Percentiles rank a stretch among this genome's conserved stretches.
Evolutionary conservation across 2,888 invertebrate genomes (phyloP).

Genomic region (Xestia ashworthii): DNA sequence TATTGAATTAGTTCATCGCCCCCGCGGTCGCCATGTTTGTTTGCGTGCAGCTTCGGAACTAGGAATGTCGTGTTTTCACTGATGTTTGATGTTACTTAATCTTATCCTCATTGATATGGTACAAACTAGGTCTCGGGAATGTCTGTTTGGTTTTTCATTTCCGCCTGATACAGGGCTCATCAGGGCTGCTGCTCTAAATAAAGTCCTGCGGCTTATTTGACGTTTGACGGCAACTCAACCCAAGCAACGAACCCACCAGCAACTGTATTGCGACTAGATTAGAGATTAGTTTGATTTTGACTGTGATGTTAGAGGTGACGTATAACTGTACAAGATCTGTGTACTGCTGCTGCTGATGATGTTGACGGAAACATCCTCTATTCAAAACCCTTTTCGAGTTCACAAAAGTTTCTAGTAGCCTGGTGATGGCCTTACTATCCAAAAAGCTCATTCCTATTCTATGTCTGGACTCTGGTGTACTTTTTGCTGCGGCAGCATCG

Average conservation of each 20-base stretch:
- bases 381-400: background rate
- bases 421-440: background rate
- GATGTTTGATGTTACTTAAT: constrained; percentile 26
- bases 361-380: background rate
- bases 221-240: background rate
- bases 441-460: background rate
- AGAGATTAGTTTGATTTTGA: background rate
- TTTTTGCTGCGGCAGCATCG: background rate
- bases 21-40: constrained; percentile 40
- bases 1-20: constrained; percentile 67
- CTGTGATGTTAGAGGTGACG: background rate
- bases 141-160: background rate
- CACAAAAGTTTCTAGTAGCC: too few species aligned
- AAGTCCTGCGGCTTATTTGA: background rate
- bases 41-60: constrained; percentile 7
- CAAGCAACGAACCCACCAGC: background rate
- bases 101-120: constrained; percentile 15
- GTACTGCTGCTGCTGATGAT: background rate
- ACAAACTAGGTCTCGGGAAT: constrained; percentile 6
- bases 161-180: too few species aligned
- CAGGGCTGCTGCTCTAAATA: too few species aligned
- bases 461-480: background rate
- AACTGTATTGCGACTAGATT: background rate
- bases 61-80: constrained; percentile 31
- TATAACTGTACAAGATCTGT: background rate